Percentiles rank a stretch among this genome's conserved stretches.
Conservation (phyloP, 2,113 vertebrate genomes). For the Nyctereutes procyonoides region DNA sequence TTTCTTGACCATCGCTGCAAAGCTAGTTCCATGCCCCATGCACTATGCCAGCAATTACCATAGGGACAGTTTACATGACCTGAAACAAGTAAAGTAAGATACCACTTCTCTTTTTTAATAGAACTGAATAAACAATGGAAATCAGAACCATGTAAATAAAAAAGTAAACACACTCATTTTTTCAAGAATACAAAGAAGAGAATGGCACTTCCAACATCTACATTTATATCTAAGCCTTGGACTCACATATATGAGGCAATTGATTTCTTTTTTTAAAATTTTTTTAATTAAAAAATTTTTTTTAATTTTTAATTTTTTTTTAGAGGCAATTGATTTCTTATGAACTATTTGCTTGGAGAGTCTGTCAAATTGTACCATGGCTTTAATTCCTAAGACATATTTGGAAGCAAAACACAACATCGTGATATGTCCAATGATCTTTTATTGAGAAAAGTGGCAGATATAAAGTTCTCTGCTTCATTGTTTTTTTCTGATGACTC, state of each 20-base stretch:
- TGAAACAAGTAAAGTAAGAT: not conserved
- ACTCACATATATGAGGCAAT: not conserved
- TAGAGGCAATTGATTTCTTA: not conserved
- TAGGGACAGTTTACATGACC: not conserved
- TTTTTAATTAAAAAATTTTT: too few species aligned
- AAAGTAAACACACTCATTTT: constrained; percentile 2
- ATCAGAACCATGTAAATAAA: not conserved
- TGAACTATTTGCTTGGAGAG: not conserved
- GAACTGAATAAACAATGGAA: not conserved
- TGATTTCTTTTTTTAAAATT: not conserved
- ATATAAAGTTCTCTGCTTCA: not conserved
- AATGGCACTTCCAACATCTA: not conserved
- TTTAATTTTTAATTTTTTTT: too few species aligned
- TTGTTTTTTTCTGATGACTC: not conserved
- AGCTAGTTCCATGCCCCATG: not conserved
- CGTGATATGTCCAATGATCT: not conserved
- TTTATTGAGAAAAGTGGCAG: constrained; percentile 6
- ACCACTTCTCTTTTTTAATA: not conserved
- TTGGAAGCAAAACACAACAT: constrained; percentile 18
- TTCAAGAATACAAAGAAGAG: not conserved
- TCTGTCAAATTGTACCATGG: not conserved
- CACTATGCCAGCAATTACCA: not conserved
- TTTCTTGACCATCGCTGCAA: not conserved
- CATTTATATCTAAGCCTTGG: not conserved
- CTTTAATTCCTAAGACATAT: constrained; percentile 36